phyloP scores from a whole-genome alignment of 2,888 invertebrate genomes.

The Linhomoeus sp. region DNA sequence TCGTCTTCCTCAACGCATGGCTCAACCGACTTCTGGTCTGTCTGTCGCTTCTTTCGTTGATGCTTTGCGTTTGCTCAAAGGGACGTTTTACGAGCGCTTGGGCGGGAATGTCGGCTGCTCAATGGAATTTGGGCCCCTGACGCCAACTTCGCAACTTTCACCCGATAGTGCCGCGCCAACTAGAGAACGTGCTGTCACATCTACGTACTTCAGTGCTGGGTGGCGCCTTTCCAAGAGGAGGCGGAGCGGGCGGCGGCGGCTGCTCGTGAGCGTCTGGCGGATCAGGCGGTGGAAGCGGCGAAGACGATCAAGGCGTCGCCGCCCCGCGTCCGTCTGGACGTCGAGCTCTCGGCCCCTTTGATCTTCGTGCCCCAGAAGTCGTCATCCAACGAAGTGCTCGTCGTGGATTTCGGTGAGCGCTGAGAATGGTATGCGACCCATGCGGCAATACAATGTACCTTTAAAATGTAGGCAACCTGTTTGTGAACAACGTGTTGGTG shows the following conservation, averaged over 20 bases:
- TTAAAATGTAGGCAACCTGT: slow-evolving; percentile 1
- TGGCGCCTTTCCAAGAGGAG: slow-evolving; percentile 54
- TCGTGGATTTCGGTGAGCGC: slow-evolving; percentile 66
- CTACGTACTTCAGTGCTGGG: slow-evolving; percentile 9
- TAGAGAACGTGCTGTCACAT: too few species aligned
- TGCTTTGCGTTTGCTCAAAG: not conserved
- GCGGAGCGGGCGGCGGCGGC: slow-evolving; percentile 68
- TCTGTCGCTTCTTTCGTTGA: not conserved
- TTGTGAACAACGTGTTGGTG: not conserved
- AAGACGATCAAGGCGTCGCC: slow-evolving; percentile 58
- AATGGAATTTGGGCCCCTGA: too few species aligned
- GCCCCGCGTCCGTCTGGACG: slow-evolving; percentile 20
- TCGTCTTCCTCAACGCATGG: slow-evolving; percentile 77
- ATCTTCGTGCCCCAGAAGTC: slow-evolving; percentile 74
- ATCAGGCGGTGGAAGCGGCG: slow-evolving; percentile 65
- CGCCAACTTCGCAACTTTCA: too few species aligned
- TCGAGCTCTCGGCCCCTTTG: slow-evolving; percentile 43
- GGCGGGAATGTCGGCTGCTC: too few species aligned
- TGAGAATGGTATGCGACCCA: slow-evolving; percentile 30
- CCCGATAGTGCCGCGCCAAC: too few species aligned
- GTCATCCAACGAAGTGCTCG: slow-evolving; percentile 50
- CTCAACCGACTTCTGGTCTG: slow-evolving; percentile 44
- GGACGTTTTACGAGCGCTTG: too few species aligned
- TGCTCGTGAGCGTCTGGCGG: slow-evolving; percentile 74
- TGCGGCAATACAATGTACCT: too few species aligned